These are phyloP conservation scores for Drosophila peninsularis DNA, from an alignment of 2,888 invertebrate species.

Conservation along the genomic window DNA sequence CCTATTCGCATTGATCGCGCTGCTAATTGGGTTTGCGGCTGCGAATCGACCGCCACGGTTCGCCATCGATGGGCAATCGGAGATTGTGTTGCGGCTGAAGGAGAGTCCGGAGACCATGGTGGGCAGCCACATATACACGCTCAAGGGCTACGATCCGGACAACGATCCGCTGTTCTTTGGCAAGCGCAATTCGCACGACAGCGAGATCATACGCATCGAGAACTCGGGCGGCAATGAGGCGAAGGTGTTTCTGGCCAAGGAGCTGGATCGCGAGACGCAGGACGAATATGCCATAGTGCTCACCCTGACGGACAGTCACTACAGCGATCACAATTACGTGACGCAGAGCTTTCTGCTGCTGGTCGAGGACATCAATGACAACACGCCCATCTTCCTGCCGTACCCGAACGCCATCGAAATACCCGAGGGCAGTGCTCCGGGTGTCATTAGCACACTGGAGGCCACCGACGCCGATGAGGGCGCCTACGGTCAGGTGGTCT, in stretches of 20 bases:
- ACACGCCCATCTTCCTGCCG: conserved; percentile 93
- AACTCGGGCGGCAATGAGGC: conserved; percentile 93
- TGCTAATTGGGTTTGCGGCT: conserved; percentile 45
- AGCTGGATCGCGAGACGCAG: conserved; percentile 94
- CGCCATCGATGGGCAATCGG: conserved; percentile 94
- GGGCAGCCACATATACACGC: conserved; percentile 92
- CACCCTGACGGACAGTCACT: conserved; percentile 94
- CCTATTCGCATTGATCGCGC: conserved; percentile 55
- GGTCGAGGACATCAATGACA: conserved; percentile 96
- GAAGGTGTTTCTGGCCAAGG: conserved; percentile 93
- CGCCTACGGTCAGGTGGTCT: conserved; percentile 95
- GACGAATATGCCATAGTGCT: conserved; percentile 95
- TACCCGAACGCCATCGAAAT: conserved; percentile 93
- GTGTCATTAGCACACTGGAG: conserved; percentile 91
- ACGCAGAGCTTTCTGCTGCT: conserved; percentile 94
- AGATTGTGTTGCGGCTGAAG: conserved; percentile 94
- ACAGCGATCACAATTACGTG: conserved; percentile 94
- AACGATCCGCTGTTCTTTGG: conserved; percentile 93
- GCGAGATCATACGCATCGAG: conserved; percentile 93
- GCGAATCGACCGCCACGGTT: conserved; percentile 93
- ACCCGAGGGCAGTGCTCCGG: conserved; percentile 91
- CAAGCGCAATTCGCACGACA: conserved; percentile 91
- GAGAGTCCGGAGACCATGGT: conserved; percentile 94
- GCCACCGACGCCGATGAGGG: conserved; percentile 96
- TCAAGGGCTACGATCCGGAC: conserved; percentile 93